A percentile compares a stretch with the other conserved stretches of the same genome.
Evolutionary conservation across 2,113 vertebrate genomes (phyloP).

Genomic region (Chlamydotis undulata): DNA sequence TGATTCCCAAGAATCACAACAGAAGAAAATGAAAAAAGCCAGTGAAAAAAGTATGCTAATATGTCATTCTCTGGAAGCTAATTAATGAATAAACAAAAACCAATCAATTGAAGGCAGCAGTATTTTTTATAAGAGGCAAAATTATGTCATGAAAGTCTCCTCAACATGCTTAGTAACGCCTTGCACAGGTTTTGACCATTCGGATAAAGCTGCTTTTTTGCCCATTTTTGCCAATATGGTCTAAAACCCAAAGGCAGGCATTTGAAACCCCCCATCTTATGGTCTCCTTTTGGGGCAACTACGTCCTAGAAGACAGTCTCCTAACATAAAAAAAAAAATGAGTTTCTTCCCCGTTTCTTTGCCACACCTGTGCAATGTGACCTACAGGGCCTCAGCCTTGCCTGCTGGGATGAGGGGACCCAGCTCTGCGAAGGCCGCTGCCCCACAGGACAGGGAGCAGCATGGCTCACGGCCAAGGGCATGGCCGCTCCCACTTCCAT

Average conservation of each 20-base stretch:
- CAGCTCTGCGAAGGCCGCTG: background rate
- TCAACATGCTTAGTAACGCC: background rate
- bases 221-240: background rate
- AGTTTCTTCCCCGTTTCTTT: background rate
- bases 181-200: background rate
- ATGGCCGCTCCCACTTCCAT: background rate
- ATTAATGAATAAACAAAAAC: background rate
- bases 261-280: background rate
- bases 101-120: background rate
- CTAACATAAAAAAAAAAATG: background rate
- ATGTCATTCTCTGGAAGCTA: background rate
- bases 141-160: background rate
- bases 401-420: background rate
- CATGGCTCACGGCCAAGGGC: fast-evolving
- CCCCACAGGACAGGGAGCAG: background rate
- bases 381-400: background rate
- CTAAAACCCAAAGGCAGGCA: background rate
- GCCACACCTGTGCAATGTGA: background rate
- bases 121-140: background rate
- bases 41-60: background rate
- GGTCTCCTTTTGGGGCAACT: background rate
- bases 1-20: background rate
- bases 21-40: background rate
- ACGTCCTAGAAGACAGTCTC: background rate
- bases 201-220: background rate